phyloP scores from a whole-genome alignment of 1,140 invertebrate species.

The Drosophila albomicans region DNA sequence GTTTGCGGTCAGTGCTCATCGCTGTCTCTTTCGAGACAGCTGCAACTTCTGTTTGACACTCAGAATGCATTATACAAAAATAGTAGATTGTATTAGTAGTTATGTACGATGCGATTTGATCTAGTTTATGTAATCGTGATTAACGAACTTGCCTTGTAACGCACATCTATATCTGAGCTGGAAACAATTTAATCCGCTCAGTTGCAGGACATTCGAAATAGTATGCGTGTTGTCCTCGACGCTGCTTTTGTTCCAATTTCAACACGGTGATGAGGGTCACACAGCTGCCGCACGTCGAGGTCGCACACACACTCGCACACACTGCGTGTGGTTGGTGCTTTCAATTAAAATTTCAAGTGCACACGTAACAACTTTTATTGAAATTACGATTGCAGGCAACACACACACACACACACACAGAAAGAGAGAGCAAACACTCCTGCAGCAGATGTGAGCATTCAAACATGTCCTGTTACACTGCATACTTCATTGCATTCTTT shows the following conservation, averaged over 20 bases:
- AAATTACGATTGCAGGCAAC: constrained; percentile 77
- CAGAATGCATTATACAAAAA: background rate
- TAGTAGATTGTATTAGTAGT: background rate
- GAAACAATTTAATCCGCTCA: constrained; percentile 46
- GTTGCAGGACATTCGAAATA: constrained; percentile 16
- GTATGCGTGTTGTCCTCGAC: constrained; percentile 49
- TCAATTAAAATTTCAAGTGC: constrained; percentile 82
- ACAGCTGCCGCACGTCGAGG: constrained; percentile 67
- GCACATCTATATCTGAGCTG: constrained; percentile 9
- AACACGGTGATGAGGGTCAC: constrained; percentile 67
- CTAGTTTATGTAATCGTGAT: constrained; percentile 15
- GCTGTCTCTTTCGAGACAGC: background rate
- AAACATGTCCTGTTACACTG: constrained; percentile 55
- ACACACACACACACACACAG: constrained; percentile 19
- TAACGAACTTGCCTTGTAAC: constrained; percentile 10
- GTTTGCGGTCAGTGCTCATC: constrained; percentile 58
- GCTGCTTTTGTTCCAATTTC: constrained; percentile 71
- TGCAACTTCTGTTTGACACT: constrained; percentile 21
- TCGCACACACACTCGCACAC: constrained; percentile 23
- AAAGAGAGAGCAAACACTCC: constrained; percentile 3
- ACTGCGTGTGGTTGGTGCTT: constrained; percentile 67
- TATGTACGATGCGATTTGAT: background rate
- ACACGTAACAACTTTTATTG: constrained; percentile 82
- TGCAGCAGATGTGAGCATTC: constrained; percentile 15
- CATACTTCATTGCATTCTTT: constrained; percentile 75